Percentiles rank a stretch among this genome's conserved stretches.
These are phyloP conservation scores for Drosophila bocqueti DNA, from an alignment of 1,140 invertebrate genomes.

Conservation along the genomic window DNA sequence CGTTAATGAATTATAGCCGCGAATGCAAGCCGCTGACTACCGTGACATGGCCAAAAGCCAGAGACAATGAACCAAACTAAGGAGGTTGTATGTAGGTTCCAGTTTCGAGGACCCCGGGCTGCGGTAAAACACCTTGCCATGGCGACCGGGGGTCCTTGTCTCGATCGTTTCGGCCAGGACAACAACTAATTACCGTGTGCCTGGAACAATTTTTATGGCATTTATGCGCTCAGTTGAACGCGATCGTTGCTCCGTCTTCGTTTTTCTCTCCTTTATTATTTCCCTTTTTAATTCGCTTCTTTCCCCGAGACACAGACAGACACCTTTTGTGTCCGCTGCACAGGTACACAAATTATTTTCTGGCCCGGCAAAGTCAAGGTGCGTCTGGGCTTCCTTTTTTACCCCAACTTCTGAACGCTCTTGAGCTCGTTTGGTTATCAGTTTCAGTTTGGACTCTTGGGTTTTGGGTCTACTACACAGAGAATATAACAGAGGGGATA, in stretches of 20 bases:
- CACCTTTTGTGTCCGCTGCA: slow-evolving; percentile 48
- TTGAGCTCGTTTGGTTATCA: slow-evolving; percentile 27
- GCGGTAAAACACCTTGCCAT: slow-evolving; percentile 68
- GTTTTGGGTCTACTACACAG: slow-evolving; percentile 3
- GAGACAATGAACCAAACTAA: slow-evolving; percentile 24
- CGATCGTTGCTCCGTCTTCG: slow-evolving; percentile 51
- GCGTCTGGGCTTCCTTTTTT: slow-evolving; percentile 24
- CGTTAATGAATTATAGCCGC: slow-evolving; percentile 81
- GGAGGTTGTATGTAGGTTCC: slow-evolving; percentile 3
- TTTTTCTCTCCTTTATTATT: slow-evolving; percentile 6
- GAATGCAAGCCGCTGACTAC: slow-evolving; percentile 57
- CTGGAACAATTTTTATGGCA: slow-evolving; percentile 83
- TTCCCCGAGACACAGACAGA: slow-evolving; percentile 20
- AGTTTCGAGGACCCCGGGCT: slow-evolving; percentile 36
- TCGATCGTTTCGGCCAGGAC: slow-evolving; percentile 61
- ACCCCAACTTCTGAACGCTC: slow-evolving; percentile 6
- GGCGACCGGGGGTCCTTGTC: slow-evolving; percentile 32
- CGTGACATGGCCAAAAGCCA: slow-evolving; percentile 31
- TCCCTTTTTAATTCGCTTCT: slow-evolving; percentile 1
- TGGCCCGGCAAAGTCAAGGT: slow-evolving; percentile 59
- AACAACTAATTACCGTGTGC: slow-evolving; percentile 80
- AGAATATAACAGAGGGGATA: too few species aligned
- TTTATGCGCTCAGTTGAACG: slow-evolving; percentile 80
- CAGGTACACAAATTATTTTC: slow-evolving; percentile 82
- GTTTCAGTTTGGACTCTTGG: slow-evolving; percentile 29